A percentile compares a stretch with the other conserved stretches of the same genome.
phyloP scores from a whole-genome alignment of 2,888 invertebrate genomes.

The Drosophila affinis region DNA sequence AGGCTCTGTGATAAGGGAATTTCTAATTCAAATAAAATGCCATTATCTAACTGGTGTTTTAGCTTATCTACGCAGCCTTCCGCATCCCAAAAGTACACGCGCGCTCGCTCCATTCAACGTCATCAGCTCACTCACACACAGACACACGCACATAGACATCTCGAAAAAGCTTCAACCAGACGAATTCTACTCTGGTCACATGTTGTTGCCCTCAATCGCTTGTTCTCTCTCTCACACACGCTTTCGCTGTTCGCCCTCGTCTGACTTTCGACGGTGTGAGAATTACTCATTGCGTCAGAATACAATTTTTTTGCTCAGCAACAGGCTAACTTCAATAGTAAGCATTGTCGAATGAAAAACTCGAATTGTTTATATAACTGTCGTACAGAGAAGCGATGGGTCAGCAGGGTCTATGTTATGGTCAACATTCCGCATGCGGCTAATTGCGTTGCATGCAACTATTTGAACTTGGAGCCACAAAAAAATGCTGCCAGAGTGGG shows the following conservation, averaged over 20 bases:
- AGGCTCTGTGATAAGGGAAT: constrained; percentile 8
- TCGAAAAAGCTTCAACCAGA: constrained; percentile 33
- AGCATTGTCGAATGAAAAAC: constrained; percentile 10
- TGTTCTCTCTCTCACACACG: constrained; percentile 8
- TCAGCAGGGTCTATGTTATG: constrained; percentile 58
- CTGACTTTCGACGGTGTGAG: constrained; percentile 7
- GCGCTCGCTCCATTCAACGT: constrained; percentile 53
- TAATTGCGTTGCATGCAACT: constrained; percentile 66
- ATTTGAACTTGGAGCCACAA: constrained; percentile 43
- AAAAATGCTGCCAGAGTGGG: constrained; percentile 1
- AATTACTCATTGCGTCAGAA: constrained; percentile 52
- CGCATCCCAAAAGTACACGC: constrained; percentile 42
- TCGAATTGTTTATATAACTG: constrained; percentile 20
- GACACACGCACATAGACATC: background rate
- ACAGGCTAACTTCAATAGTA: constrained; percentile 40
- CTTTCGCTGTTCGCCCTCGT: constrained; percentile 18
- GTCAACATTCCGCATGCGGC: constrained; percentile 44
- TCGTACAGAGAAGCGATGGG: background rate
- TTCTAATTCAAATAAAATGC: background rate
- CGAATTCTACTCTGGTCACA: constrained; percentile 53
- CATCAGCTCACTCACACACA: constrained; percentile 47
- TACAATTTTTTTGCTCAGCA: constrained; percentile 53
- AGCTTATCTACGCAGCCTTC: constrained; percentile 8
- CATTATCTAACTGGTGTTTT: constrained; percentile 58
- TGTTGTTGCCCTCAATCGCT: constrained; percentile 45